Evolutionary conservation across 2,113 vertebrate genomes (phyloP).

Genomic region (Sminthopsis crassicaudata): DNA sequence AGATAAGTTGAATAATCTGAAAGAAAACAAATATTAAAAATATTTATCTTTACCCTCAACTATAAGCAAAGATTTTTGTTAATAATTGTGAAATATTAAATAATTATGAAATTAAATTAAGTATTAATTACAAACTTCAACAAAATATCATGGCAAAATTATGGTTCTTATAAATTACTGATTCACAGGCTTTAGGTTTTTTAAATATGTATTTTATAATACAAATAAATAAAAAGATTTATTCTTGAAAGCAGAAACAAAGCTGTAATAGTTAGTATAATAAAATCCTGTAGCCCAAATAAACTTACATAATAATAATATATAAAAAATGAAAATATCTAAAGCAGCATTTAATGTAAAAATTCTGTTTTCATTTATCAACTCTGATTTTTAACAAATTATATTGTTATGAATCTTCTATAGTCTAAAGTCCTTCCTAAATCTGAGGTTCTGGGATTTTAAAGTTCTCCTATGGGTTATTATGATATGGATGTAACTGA

Average conservation of each 20-base stretch:
- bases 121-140: background rate
- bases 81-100: background rate
- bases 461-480: background rate
- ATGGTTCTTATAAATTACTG: background rate
- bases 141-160: constrained; percentile 39
- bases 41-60: background rate
- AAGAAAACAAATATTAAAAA: constrained; percentile 30
- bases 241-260: constrained; percentile 45
- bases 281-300: constrained; percentile 25
- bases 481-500: background rate
- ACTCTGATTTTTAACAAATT: background rate
- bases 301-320: constrained; percentile 36
- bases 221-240: constrained; percentile 12
- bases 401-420: background rate
- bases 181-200: background rate
- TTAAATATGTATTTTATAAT: constrained; percentile 19
- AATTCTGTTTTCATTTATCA: constrained; percentile 21
- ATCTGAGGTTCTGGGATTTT: background rate
- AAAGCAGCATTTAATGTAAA: constrained; percentile 39
- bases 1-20: constrained; percentile 8
- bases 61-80: constrained; percentile 4
- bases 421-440: background rate
- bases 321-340: background rate
- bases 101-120: no score
- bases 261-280: constrained; percentile 24